These are phyloP conservation scores for Picathartes gymnocephalus DNA, from an alignment of 2,113 vertebrate genomes.

Conservation along the genomic window DNA sequence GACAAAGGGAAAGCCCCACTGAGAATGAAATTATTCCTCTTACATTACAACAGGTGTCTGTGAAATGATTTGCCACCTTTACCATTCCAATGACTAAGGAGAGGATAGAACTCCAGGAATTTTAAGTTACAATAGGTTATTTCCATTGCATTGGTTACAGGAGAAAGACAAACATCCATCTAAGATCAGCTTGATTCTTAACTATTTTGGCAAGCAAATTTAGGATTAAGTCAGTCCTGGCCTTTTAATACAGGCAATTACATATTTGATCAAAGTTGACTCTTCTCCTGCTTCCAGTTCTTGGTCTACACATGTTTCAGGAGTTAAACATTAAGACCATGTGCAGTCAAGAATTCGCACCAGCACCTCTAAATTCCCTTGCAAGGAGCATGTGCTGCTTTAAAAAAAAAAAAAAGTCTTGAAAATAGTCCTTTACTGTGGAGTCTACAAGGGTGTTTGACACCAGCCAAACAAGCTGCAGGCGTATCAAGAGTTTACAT, in stretches of 20 bases:
- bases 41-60: not conserved
- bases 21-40: not conserved
- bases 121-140: not conserved
- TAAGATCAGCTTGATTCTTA: not conserved
- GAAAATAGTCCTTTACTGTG: not conserved
- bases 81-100: not conserved
- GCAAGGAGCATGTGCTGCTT: accelerated
- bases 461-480: not conserved
- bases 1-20: not conserved
- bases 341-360: not conserved
- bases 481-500: not conserved
- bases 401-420: not conserved
- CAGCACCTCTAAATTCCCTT: not conserved
- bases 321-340: not conserved
- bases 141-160: not conserved
- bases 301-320: not conserved
- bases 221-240: not conserved
- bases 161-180: not conserved
- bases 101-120: not conserved
- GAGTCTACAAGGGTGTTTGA: not conserved
- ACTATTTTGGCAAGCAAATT: not conserved
- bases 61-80: not conserved
- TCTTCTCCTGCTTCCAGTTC: not conserved
- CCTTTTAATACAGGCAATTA: not conserved
- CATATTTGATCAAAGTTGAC: not conserved